These are phyloP conservation scores for Brassicogethes aeneus DNA, from an alignment of 2,888 invertebrate genomes.

Conservation along the genomic window DNA sequence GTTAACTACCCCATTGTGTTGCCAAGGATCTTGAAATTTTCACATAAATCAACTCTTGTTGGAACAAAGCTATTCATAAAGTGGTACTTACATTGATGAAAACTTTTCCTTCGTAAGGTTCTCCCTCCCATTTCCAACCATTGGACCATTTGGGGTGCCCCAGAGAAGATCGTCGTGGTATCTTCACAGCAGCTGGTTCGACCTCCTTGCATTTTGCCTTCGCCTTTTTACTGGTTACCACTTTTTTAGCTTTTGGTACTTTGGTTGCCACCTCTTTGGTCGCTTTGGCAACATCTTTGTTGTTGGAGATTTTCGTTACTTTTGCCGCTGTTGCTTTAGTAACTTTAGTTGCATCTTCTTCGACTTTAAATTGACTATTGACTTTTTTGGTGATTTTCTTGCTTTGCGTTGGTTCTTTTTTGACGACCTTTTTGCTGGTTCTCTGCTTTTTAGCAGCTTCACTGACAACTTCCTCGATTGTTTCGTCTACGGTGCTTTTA, in stretches of 20 bases:
- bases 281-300: no score
- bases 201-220: conserved; percentile 29
- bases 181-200: conserved; percentile 19
- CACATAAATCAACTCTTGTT: no score
- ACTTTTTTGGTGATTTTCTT: neutral
- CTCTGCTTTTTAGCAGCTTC: no score
- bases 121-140: conserved; percentile 88
- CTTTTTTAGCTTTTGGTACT: no score
- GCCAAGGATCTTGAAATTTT: no score
- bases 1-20: no score
- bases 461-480: neutral
- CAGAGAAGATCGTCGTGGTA: conserved; percentile 30
- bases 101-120: conserved; percentile 72
- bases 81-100: conserved; percentile 84
- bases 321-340: conserved; percentile 12
- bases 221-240: conserved; percentile 42
- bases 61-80: no score
- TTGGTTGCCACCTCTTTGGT: no score
- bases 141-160: conserved; percentile 77
- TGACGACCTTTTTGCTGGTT: neutral
- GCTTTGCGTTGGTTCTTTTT: neutral
- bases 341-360: neutral
- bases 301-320: conserved; percentile 14
- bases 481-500: neutral
- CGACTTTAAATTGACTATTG: neutral